Conservation (phyloP, 2,888 invertebrate species). For the Conomelus anceps region DNA sequence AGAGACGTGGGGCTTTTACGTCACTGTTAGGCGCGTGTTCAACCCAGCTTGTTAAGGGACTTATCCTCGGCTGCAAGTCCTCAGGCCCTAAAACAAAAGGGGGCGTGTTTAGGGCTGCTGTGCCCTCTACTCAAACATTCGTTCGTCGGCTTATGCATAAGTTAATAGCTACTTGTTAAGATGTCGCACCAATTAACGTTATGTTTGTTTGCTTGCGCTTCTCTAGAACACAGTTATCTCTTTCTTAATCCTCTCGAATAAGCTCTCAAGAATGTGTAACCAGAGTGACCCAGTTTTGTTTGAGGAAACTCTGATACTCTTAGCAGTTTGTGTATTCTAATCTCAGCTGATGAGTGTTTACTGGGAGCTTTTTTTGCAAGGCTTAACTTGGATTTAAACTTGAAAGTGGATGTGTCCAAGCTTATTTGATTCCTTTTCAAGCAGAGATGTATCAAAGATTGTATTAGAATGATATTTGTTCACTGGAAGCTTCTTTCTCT, state of each 20-base stretch:
- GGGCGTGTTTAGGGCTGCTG: neutral
- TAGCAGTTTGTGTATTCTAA: neutral
- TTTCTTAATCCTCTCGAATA: neutral
- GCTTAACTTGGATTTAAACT: no score
- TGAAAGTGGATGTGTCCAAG: neutral
- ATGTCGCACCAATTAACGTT: neutral
- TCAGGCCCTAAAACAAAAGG: neutral
- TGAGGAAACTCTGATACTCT: no score
- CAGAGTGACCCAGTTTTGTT: neutral
- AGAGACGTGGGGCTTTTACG: neutral
- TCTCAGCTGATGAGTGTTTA: neutral
- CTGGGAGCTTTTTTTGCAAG: neutral
- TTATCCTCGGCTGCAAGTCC: neutral
- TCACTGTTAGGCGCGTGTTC: neutral
- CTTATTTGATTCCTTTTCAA: neutral
- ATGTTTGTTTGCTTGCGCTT: neutral
- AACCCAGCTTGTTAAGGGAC: neutral
- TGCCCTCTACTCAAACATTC: neutral
- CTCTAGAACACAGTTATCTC: neutral
- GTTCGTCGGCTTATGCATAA: neutral
- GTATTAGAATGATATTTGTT: no score
- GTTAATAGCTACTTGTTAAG: neutral
- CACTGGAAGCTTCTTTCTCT: no score
- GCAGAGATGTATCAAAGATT: neutral
- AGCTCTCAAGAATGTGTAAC: neutral